Evolutionary conservation across 2,888 invertebrate species (phyloP).

Genomic region (Rhagium mordax): DNA sequence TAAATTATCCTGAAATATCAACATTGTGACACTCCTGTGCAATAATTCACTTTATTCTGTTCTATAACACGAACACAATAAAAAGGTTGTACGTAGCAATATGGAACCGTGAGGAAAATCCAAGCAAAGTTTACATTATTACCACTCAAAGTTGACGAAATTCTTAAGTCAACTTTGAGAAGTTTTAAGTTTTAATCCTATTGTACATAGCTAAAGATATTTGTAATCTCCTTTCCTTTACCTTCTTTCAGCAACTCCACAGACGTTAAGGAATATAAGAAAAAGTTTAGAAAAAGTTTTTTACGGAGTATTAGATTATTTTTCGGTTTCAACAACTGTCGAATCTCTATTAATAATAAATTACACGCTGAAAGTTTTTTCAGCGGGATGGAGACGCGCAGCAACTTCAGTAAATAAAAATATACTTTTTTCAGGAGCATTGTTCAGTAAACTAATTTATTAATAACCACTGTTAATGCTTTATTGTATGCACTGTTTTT

Average conservation of each 20-base stretch:
- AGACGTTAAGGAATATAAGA: slow-evolving; percentile 15
- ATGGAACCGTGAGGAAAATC: slow-evolving; percentile 27
- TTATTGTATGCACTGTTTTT: background rate
- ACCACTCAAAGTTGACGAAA: slow-evolving; percentile 33
- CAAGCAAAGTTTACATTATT: slow-evolving; percentile 29
- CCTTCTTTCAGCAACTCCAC: slow-evolving; percentile 20
- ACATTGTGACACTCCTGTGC: background rate
- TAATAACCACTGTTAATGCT: background rate
- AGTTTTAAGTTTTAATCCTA: slow-evolving; percentile 38
- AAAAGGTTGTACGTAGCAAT: background rate
- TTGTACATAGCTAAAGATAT: slow-evolving; percentile 34
- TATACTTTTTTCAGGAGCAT: background rate
- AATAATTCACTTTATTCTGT: background rate
- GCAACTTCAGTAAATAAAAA: background rate
- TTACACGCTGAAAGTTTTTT: background rate
- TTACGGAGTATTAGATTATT: slow-evolving; percentile 27
- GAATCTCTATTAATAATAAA: slow-evolving; percentile 24
- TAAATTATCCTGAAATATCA: background rate
- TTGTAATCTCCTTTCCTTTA: slow-evolving; percentile 34
- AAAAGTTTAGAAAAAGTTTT: slow-evolving; percentile 3
- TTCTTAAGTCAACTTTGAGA: slow-evolving; percentile 33
- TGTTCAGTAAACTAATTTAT: background rate
- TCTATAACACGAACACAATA: background rate
- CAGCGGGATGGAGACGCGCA: background rate
- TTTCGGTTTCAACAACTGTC: slow-evolving; percentile 14